These are phyloP conservation scores for Acanthoscelides obtectus DNA, from an alignment of 2,888 invertebrate genomes.

Conservation along the genomic window DNA sequence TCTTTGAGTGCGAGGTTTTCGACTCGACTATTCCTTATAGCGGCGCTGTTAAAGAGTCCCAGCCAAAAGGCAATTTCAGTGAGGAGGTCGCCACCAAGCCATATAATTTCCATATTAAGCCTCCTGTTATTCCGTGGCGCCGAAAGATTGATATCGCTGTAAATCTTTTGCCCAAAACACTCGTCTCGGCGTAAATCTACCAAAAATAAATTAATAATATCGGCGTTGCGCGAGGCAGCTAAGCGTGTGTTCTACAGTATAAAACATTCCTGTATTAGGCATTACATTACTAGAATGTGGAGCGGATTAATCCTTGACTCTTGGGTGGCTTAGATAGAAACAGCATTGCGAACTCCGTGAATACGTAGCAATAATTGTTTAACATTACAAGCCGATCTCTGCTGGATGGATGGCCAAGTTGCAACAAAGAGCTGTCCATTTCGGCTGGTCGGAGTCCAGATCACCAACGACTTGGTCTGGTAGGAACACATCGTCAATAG, in stretches of 20 bases:
- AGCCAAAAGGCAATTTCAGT: background rate
- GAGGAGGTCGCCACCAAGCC: background rate
- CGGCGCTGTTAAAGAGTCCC: background rate
- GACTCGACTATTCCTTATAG: too few relatives aligned
- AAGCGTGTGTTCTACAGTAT: background rate
- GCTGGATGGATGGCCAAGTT: too few relatives aligned
- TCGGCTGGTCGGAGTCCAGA: too few relatives aligned
- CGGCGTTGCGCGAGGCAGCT: background rate
- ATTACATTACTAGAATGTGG: background rate
- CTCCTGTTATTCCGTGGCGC: background rate
- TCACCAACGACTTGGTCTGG: too few relatives aligned
- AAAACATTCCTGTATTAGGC: background rate
- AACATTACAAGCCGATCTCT: too few relatives aligned
- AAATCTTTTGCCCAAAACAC: background rate
- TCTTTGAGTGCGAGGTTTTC: too few relatives aligned
- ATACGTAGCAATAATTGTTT: too few relatives aligned
- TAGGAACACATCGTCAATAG: too few relatives aligned
- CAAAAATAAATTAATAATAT: background rate
- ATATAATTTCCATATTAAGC: background rate
- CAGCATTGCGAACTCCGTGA: too few relatives aligned
- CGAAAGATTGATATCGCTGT: background rate
- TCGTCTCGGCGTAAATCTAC: background rate
- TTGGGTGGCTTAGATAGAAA: too few relatives aligned
- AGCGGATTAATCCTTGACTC: background rate
- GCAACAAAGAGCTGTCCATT: too few relatives aligned